Base-by-base conservation (phyloP, 1,140 invertebrate species). In the Leptonema lineaticorne region DNA sequence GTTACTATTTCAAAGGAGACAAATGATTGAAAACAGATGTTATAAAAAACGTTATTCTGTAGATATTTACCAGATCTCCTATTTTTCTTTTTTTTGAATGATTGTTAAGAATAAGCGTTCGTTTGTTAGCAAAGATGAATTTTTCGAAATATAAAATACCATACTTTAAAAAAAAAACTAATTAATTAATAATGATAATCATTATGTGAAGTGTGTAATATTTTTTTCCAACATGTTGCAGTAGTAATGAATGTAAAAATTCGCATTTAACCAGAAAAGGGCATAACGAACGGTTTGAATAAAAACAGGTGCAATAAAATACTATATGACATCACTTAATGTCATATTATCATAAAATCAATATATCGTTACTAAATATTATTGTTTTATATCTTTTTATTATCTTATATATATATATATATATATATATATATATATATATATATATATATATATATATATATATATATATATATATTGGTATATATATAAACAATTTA, bases 11-110 rank as follows among this genome's bases (percentile, higher is more conserved):
- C 24, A 22, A 50, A 50, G 46, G 46, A 50, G 46, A 50, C 1
- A 50, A 16, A 50, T 50, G 46, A 50, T 50, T 22, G 46, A 50
- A 50, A 50, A 50, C 46, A 50, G 46, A 50, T 50, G 46, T 50
- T 50, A n/a, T n/a, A 18, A 50, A 50, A 18, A 22, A 20, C 46
- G 18, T 16, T 20, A 50, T 50, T 50, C 46, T 18, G 7, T 4
- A 3, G 46, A 50, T 50, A 7, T 16, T 18, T 50, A 22, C 46
- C 46, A 50, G 46, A 50, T 50, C 46, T 4, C 24, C 46, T 18
- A 50, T 50, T 50, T 50, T 50, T 50, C 30, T 11, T 24, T 9
- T 50, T 20, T 16, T 50, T 50, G 18, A 50, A 50, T 22, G 46
- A 50, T 18, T 50, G 46, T 50, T 33, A n/a, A n/a, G n/a, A n/a